These are phyloP conservation scores for Rhyacichthys aspro DNA, from an alignment of 2,797 vertebrate species.

Conservation along the genomic window DNA sequence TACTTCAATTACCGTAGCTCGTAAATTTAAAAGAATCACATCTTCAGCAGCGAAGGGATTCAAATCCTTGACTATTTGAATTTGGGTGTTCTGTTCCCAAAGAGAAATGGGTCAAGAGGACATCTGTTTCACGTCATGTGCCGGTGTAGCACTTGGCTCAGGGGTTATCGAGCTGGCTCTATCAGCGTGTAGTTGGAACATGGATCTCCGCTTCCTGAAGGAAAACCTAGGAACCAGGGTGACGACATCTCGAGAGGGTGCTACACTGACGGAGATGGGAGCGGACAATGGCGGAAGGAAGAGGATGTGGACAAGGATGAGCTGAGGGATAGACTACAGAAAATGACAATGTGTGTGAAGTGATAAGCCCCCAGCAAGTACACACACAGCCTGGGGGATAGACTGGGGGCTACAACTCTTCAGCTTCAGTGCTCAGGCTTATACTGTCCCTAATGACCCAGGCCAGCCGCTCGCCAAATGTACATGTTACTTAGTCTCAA, in stretches of 20 bases:
- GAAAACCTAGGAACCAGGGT: slow-evolving; percentile 62
- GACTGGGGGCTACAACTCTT: slow-evolving; percentile 65
- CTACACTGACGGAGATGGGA: slow-evolving; percentile 38
- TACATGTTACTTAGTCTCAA: slow-evolving; percentile 9
- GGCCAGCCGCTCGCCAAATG: slow-evolving; percentile 18
- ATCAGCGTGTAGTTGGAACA: slow-evolving; percentile 72
- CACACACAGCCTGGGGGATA: slow-evolving; percentile 48
- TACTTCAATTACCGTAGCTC: slow-evolving; percentile 14
- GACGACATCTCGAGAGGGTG: slow-evolving; percentile 71
- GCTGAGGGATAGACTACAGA: slow-evolving; percentile 37
- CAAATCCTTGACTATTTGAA: slow-evolving; percentile 32
- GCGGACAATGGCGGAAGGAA: slow-evolving; percentile 41
- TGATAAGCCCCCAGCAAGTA: slow-evolving; percentile 60
- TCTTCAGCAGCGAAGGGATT: slow-evolving; percentile 20
- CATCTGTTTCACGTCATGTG: slow-evolving; percentile 80
- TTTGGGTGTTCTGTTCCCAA: slow-evolving; percentile 64
- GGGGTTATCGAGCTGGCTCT: slow-evolving; percentile 74
- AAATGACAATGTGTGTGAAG: slow-evolving; percentile 71
- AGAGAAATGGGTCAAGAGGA: slow-evolving; percentile 70
- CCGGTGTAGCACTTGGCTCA: slow-evolving; percentile 63
- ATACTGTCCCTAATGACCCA: slow-evolving; percentile 51
- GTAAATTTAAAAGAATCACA: slow-evolving; percentile 30
- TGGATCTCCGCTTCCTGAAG: slow-evolving; percentile 68
- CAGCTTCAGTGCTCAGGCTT: slow-evolving; percentile 49
- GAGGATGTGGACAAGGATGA: slow-evolving; percentile 29